phyloP scores from a whole-genome alignment of 2,797 vertebrate species.

The Merluccius polli region DNA sequence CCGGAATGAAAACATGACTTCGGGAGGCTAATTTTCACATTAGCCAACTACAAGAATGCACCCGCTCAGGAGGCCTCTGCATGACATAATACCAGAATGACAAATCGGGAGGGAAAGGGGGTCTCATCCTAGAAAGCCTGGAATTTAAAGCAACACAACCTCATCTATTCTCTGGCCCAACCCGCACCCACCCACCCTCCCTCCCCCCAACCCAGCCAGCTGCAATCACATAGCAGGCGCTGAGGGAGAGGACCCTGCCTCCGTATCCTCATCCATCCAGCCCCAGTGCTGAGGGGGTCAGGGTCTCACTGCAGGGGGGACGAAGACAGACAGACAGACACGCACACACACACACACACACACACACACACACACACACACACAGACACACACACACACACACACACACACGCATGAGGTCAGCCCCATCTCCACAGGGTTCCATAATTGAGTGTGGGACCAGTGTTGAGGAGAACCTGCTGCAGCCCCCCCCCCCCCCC shows the following conservation, averaged over 20 bases:
- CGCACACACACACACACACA: slow-evolving; percentile 33
- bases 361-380: slow-evolving; percentile 41
- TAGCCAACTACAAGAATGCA: slow-evolving; percentile 40
- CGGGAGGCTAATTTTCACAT: slow-evolving; percentile 51
- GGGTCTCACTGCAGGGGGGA: slow-evolving; percentile 43
- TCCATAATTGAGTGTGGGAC: slow-evolving; percentile 38
- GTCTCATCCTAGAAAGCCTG: slow-evolving; percentile 31
- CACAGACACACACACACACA: slow-evolving; percentile 40
- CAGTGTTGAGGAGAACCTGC: slow-evolving; percentile 23
- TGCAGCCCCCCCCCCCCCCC: slow-evolving; percentile 10
- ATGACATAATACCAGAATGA: slow-evolving; percentile 43
- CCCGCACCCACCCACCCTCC: slow-evolving; percentile 4
- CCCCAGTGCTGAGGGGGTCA: slow-evolving; percentile 30
- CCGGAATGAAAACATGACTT: slow-evolving; percentile 52
- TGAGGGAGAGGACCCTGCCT: slow-evolving; percentile 35
- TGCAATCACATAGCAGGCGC: slow-evolving; percentile 53
- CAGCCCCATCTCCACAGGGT: slow-evolving; percentile 32
- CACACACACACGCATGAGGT: slow-evolving; percentile 48
- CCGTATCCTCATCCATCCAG: slow-evolving; percentile 60
- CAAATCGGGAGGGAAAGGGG: slow-evolving; percentile 25
- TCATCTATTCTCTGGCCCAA: slow-evolving; percentile 26
- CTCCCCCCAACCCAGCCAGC: slow-evolving; percentile 43
- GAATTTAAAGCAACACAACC: slow-evolving; percentile 44
- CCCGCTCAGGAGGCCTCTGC: slow-evolving; percentile 39
- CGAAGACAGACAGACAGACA: slow-evolving; percentile 40